Conservation (phyloP, 1,140 invertebrate species). For the Drosophila kikkawai region DNA sequence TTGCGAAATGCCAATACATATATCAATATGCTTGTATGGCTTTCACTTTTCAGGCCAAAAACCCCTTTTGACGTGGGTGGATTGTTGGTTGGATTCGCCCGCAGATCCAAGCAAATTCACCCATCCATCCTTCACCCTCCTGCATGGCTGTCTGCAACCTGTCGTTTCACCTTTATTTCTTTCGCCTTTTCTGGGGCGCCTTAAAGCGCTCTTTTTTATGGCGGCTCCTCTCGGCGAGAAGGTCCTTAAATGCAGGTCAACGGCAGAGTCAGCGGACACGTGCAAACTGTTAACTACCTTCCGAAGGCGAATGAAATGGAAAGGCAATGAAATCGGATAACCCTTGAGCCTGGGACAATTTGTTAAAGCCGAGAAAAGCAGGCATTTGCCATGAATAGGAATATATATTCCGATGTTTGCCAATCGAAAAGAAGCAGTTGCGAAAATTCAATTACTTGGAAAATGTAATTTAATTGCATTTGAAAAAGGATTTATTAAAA, state of each 20-base stretch:
- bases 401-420: not conserved
- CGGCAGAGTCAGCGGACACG: slow-evolving; percentile 40
- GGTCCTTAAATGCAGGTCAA: slow-evolving; percentile 55
- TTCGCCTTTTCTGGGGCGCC: slow-evolving; percentile 5
- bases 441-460: slow-evolving; percentile 1
- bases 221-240: slow-evolving; percentile 6
- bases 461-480: not conserved
- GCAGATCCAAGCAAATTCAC: slow-evolving; percentile 29
- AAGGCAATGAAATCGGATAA: slow-evolving; percentile 39
- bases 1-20: slow-evolving; percentile 52
- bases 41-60: slow-evolving; percentile 42
- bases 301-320: slow-evolving; percentile 20
- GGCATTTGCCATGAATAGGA: not conserved
- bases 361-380: slow-evolving; percentile 12
- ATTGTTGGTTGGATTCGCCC: slow-evolving; percentile 8
- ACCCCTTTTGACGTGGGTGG: slow-evolving; percentile 32
- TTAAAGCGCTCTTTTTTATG: slow-evolving; percentile 45
- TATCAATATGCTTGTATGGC: slow-evolving; percentile 21
- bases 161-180: slow-evolving; percentile 52
- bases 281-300: slow-evolving; percentile 52
- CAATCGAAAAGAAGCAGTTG: not conserved
- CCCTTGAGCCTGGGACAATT: slow-evolving; percentile 30
- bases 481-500: not conserved
- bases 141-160: slow-evolving; percentile 49
- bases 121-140: slow-evolving; percentile 10